Evolutionary conservation across 2,113 vertebrate species (phyloP).

Genomic region (zebrafish (Danio rerio)): GRCz12tu NC_133200.1:25631501-25632000

Average conservation of each 20-base stretch:
- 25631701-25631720: no score
- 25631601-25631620: no score
- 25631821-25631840: neutral
- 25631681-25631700: no score
- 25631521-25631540: no score
- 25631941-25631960: neutral
- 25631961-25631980: slow-evolving; percentile 10
- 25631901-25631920: neutral
- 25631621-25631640: no score
- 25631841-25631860: slow-evolving; percentile 11
- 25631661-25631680: neutral
- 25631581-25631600: no score
- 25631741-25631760: no score
- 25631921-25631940: neutral
- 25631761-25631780: neutral
- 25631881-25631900: neutral
- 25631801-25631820: no score
- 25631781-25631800: neutral
- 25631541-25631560: no score
- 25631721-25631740: neutral
- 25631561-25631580: no score
- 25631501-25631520: no score
- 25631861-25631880: neutral
- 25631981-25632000: slow-evolving; percentile 10
- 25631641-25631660: no score